phyloP scores from a whole-genome alignment of 2,888 invertebrate species.

The Congeria kusceri region DNA sequence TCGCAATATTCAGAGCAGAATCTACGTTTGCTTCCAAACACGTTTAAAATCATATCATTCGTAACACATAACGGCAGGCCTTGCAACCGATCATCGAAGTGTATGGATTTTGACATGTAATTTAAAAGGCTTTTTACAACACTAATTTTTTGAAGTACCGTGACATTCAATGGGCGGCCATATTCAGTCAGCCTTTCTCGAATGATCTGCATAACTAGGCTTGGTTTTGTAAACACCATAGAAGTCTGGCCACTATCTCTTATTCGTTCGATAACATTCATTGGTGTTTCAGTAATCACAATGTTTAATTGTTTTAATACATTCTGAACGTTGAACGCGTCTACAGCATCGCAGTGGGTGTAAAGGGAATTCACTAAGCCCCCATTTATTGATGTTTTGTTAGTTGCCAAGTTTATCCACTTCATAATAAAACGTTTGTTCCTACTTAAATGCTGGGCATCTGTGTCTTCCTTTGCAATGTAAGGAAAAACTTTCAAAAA shows the following conservation, averaged over 20 bases:
- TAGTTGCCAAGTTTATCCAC: neutral
- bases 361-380: no score
- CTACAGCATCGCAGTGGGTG: neutral
- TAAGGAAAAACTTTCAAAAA: conserved; percentile 4
- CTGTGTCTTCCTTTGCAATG: neutral
- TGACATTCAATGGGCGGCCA: no score
- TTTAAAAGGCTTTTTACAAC: no score
- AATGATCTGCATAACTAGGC: neutral
- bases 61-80: no score
- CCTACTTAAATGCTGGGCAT: neutral
- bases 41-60: no score
- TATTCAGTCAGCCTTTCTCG: neutral
- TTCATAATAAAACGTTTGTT: neutral
- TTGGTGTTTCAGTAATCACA: neutral
- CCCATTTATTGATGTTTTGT: no score
- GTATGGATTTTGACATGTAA: no score
- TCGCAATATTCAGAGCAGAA: no score
- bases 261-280: neutral
- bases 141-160: no score
- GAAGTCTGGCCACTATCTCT: neutral
- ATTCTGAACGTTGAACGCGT: neutral
- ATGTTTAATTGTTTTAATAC: neutral
- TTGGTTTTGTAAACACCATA: neutral
- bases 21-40: no score
- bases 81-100: no score